Evolutionary conservation across 2,888 invertebrate genomes (phyloP).

Genomic region (Dromius quadrimaculatus): DNA sequence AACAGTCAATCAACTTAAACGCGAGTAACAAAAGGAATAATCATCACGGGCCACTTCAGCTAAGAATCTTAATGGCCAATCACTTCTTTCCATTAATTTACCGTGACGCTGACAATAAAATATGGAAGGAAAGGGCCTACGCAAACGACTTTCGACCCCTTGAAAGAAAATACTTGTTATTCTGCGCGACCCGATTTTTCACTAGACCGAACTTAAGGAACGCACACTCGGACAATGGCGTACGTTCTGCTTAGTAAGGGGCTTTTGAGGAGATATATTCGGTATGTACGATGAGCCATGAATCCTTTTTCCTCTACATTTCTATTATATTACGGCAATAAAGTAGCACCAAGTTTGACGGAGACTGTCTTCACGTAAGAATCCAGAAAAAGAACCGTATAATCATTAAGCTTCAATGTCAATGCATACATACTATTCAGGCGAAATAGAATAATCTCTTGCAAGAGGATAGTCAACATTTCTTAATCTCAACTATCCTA

Average conservation of each 20-base stretch:
- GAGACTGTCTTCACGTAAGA: too few relatives aligned
- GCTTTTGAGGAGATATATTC: constrained; percentile 27
- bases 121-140: constrained; percentile 48
- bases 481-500: too few relatives aligned
- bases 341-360: too few relatives aligned
- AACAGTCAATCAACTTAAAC: constrained; percentile 45
- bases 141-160: constrained; percentile 49
- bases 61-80: constrained; percentile 51
- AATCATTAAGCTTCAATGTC: too few relatives aligned
- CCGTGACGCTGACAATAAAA: constrained; percentile 51
- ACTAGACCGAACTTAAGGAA: constrained; percentile 44
- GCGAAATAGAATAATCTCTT: too few relatives aligned
- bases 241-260: constrained; percentile 24
- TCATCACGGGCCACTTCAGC: constrained; percentile 45
- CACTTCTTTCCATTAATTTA: constrained; percentile 52
- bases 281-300: background rate
- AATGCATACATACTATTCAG: too few relatives aligned
- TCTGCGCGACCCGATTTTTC: constrained; percentile 49
- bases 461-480: too few relatives aligned
- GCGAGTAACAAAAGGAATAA: constrained; percentile 50
- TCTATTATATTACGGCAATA: background rate
- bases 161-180: constrained; percentile 52
- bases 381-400: too few relatives aligned
- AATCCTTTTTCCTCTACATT: constrained; percentile 6
- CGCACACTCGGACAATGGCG: constrained; percentile 25